Base-by-base conservation (phyloP, 2,888 invertebrate species). In the Yponomeuta malinellus region DNA sequence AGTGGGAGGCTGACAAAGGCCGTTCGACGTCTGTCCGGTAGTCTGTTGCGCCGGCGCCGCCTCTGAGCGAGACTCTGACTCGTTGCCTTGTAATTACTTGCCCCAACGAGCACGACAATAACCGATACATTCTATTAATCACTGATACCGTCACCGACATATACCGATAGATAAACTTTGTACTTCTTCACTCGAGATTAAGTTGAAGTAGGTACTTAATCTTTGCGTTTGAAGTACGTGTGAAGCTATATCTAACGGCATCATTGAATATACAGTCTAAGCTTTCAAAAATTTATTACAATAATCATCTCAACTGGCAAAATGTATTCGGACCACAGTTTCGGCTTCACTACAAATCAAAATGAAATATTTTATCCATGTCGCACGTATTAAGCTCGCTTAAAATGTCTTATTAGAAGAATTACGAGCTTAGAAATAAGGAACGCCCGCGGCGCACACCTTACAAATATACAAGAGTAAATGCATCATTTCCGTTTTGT, bases 401-500 rank as follows among this genome's bases (percentile, higher is more conserved):
- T 88, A 85, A 87, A 85, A 80, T 88, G 85, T 87, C 87, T 87
- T 88, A 87, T 86, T 86, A 85, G 82, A 87, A 88, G 87, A 90
- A 82, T 89, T 89, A 89, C 86, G 88, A 84, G 83, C 81, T 85
- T 85, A 80, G 82, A 85, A 83, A 82, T 80, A 83, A 84, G 81
- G 87, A 81, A 85, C 87, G 85, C 89, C 90, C 84, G 89, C 87
- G 82, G 90, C 85, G 89, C 78, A 77, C 72, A 78, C 78, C 79
- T 79, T 79, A 81, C 80, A 83, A 84, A 83, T 81, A 83, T 81
- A 80, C 81, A 79, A 81, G 80, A 85, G 88, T 87, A 85, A 86
- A 90, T 89, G 85, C 84, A 82, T 83, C 84, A 83, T 90, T 90
- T 90, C 89, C 88, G 87, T 87, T 88, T 85, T 84, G 85, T 83